These are phyloP conservation scores for Platalea minor DNA, from an alignment of 2,797 vertebrate species.

Conservation along the genomic window DNA sequence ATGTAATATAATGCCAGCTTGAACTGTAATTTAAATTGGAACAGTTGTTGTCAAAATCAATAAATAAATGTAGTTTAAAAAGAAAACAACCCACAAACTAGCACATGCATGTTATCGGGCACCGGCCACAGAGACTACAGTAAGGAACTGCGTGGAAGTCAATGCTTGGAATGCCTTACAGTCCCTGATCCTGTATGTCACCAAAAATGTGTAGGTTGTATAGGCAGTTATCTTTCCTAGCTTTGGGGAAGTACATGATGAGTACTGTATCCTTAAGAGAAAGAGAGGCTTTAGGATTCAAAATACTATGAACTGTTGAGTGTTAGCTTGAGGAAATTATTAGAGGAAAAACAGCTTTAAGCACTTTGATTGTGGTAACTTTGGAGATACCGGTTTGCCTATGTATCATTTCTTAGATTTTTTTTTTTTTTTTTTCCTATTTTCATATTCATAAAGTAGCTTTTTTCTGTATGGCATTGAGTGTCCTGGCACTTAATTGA, in stretches of 20 bases:
- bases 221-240: not conserved
- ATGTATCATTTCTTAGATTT: not conserved
- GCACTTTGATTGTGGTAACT: not conserved
- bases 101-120: not conserved
- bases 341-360: not conserved
- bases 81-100: not conserved
- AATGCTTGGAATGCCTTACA: not conserved
- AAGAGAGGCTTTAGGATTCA: not conserved
- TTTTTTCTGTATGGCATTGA: not conserved
- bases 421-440: not conserved
- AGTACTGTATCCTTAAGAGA: not conserved
- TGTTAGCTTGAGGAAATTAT: not conserved
- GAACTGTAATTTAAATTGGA: not conserved
- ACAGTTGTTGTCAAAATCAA: not conserved
- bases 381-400: not conserved
- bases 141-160: not conserved
- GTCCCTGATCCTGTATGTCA: not conserved
- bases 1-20: not conserved
- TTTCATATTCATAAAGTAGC: not conserved
- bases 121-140: not conserved
- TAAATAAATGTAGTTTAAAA: not conserved
- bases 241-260: not conserved
- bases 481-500: not conserved
- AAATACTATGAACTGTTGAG: not conserved
- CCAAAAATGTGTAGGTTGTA: accelerated